phyloP scores from a whole-genome alignment of 1,140 invertebrate species.

The Cataglyphis hispanica region DNA sequence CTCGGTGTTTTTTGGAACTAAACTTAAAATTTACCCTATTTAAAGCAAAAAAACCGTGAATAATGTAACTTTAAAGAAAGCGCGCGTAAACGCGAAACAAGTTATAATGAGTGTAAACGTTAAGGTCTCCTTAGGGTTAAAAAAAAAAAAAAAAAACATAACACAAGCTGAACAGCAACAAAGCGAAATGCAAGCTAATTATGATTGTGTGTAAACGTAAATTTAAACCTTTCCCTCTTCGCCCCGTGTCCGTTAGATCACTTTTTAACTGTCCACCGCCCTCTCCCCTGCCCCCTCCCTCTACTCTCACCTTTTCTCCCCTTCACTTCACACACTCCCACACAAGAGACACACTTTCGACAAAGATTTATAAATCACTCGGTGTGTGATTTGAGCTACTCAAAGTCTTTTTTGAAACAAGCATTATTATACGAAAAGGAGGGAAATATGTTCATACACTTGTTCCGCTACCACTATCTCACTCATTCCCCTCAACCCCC shows the following conservation, averaged over 20 bases:
- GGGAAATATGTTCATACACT: constrained; percentile 69
- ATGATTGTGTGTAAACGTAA: constrained; percentile 85
- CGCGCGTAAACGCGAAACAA: constrained; percentile 72
- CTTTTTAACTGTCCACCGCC: constrained; percentile 63
- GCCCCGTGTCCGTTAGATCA: constrained; percentile 62
- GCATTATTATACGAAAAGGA: constrained; percentile 63
- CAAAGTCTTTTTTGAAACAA: constrained; percentile 80
- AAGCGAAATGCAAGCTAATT: constrained; percentile 80
- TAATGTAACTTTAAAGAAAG: constrained; percentile 67
- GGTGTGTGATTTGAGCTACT: constrained; percentile 77
- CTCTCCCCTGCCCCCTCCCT: constrained; percentile 8
- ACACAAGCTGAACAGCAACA: constrained; percentile 71
- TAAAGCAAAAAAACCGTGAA: constrained; percentile 76
- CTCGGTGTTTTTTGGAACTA: constrained; percentile 86
- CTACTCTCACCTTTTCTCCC: constrained; percentile 41
- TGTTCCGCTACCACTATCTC: constrained; percentile 75
- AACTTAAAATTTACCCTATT: constrained; percentile 83
- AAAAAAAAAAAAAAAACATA: constrained; percentile 65
- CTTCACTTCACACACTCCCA: constrained; percentile 9
- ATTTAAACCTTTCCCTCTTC: constrained; percentile 76
- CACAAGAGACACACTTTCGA: constrained; percentile 53
- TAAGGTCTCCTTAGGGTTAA: constrained; percentile 84
- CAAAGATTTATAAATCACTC: constrained; percentile 70
- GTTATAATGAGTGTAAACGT: constrained; percentile 84
- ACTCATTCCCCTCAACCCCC: constrained; percentile 67